Percentiles rank a stretch among this genome's conserved stretches.
phyloP scores from a whole-genome alignment of 2,113 vertebrate genomes.

The Corythornis madagascariensis region DNA sequence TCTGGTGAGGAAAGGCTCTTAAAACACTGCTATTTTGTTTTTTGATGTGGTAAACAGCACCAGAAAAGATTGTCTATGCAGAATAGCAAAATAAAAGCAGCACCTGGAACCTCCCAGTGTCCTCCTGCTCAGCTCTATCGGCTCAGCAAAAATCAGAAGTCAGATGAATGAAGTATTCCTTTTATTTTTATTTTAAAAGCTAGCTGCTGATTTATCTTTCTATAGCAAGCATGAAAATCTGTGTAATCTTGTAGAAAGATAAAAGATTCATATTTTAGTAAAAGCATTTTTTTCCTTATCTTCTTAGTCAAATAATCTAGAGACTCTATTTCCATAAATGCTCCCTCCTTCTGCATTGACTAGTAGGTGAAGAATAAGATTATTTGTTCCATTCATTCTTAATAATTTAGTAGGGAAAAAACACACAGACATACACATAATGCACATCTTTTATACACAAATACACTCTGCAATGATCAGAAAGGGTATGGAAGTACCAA shows the following conservation, averaged over 20 bases:
- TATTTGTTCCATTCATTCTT: not conserved
- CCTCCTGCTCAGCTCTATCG: not conserved
- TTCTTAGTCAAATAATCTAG: not conserved
- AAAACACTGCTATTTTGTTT: not conserved
- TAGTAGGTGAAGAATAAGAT: not conserved
- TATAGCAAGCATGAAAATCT: not conserved
- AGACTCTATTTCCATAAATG: not conserved
- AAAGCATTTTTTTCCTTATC: not conserved
- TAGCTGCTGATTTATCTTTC: not conserved
- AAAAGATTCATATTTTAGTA: not conserved
- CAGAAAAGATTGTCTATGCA: not conserved
- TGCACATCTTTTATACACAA: not conserved
- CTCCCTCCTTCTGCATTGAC: not conserved
- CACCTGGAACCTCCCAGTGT: not conserved
- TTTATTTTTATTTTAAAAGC: not conserved
- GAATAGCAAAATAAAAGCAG: not conserved
- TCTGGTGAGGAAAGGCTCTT: not conserved
- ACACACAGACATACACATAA: not conserved
- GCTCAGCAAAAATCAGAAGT: not conserved
- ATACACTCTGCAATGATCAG: not conserved
- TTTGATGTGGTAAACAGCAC: not conserved
- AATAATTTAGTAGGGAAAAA: not conserved
- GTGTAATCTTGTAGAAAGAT: not conserved
- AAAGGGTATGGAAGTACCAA: not conserved
- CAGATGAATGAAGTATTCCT: not conserved